Evolutionary conservation across 2,888 invertebrate species (phyloP).

Genomic region (Odontocolon sp.): DNA sequence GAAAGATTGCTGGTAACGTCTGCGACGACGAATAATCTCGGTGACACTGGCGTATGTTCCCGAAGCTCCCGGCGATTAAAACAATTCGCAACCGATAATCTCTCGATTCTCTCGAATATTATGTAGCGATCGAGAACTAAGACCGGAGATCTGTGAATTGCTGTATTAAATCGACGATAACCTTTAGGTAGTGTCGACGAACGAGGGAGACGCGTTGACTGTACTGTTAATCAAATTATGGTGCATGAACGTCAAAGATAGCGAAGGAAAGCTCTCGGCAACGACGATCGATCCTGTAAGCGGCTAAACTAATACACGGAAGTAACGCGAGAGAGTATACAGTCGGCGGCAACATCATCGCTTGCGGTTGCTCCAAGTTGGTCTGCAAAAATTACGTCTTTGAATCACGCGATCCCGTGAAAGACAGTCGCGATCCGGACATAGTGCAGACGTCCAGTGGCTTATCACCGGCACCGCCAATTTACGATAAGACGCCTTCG

Average conservation of each 20-base stretch:
- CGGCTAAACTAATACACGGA: slow-evolving; percentile 34
- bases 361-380: slow-evolving; percentile 50
- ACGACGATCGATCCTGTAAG: slow-evolving; percentile 40
- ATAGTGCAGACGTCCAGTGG: background rate
- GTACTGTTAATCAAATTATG: slow-evolving; percentile 48
- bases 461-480: background rate
- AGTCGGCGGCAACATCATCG: slow-evolving; percentile 43
- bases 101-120: background rate
- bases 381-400: slow-evolving; percentile 54
- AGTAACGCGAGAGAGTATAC: slow-evolving; percentile 12
- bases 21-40: slow-evolving; percentile 11
- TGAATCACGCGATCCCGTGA: slow-evolving; percentile 39
- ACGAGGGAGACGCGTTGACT: too few relatives aligned
- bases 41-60: too few relatives aligned
- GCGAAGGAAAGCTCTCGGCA: background rate
- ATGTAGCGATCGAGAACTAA: too few relatives aligned
- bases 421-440: slow-evolving; percentile 6
- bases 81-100: background rate
- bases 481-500: background rate
- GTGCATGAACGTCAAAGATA: slow-evolving; percentile 12
- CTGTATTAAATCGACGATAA: too few relatives aligned
- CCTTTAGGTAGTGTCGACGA: background rate
- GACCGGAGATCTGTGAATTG: too few relatives aligned
- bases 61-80: background rate
- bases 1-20: slow-evolving; percentile 1